phyloP scores from a whole-genome alignment of 2,888 invertebrate species.

The Eupithecia subumbrata region DNA sequence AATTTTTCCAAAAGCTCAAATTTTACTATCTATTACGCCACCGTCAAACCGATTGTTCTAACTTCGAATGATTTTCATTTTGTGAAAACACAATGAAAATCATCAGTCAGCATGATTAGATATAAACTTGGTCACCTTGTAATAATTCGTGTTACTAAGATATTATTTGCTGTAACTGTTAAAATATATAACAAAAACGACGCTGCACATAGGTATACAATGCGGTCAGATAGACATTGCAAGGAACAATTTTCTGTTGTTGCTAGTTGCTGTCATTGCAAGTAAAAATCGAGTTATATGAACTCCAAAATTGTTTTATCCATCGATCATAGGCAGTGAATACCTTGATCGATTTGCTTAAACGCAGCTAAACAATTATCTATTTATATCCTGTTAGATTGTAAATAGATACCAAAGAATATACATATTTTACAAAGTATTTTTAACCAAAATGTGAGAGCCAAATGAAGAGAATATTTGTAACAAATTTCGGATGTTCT shows the following conservation, averaged over 20 bases:
- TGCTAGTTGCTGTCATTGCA: not conserved
- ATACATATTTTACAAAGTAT: conserved; percentile 8
- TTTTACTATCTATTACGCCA: conserved; percentile 49
- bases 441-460: conserved; percentile 24
- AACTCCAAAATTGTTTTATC: not conserved
- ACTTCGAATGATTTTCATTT: conserved; percentile 68
- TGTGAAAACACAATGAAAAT: too few relatives aligned
- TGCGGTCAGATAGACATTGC: not conserved
- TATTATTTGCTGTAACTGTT: not conserved
- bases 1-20: conserved; percentile 68
- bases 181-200: not conserved
- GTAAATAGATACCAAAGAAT: conserved; percentile 39
- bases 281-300: not conserved
- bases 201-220: not conserved
- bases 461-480: conserved; percentile 32
- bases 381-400: not conserved
- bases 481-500: not conserved
- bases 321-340: not conserved
- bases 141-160: not conserved
- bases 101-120: not conserved
- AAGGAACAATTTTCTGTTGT: not conserved
- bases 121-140: not conserved
- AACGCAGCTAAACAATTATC: not conserved
- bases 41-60: conserved; percentile 60
- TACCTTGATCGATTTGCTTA: not conserved